phyloP scores from a whole-genome alignment of 2,888 invertebrate species.

The Synergus laeviventris region DNA sequence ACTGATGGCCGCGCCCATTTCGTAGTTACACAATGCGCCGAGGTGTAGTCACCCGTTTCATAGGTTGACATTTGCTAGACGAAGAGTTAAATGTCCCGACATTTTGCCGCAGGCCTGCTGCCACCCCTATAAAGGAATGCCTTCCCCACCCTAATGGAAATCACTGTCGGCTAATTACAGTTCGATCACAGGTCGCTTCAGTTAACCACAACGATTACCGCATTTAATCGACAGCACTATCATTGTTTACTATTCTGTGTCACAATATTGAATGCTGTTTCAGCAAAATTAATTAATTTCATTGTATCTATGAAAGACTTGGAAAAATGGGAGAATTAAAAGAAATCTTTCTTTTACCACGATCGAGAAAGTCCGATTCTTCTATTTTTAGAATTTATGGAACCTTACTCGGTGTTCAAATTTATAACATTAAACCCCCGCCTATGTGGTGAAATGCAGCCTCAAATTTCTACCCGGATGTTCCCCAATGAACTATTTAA shows the following conservation, averaged over 20 bases:
- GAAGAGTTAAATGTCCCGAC: constrained; percentile 54
- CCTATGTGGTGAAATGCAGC: constrained; percentile 3
- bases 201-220: constrained; percentile 53
- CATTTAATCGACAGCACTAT: constrained; percentile 9
- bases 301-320: too few species aligned
- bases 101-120: constrained; percentile 49
- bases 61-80: constrained; percentile 55
- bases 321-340: too few species aligned
- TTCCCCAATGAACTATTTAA: constrained; percentile 53
- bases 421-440: constrained; percentile 24
- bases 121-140: constrained; percentile 39
- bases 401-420: neutral
- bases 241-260: neutral
- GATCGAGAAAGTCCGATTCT: neutral
- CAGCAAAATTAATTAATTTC: too few species aligned
- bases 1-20: constrained; percentile 25
- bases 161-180: constrained; percentile 50
- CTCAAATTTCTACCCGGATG: constrained; percentile 23
- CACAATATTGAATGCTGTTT: neutral
- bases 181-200: constrained; percentile 51
- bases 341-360: neutral
- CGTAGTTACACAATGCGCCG: constrained; percentile 34
- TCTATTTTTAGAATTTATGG: constrained; percentile 11
- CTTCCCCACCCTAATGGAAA: constrained; percentile 41
- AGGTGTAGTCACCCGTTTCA: constrained; percentile 52